Conservation (phyloP, 2,797 vertebrate species). For the Anguilla pacifica region DNA sequence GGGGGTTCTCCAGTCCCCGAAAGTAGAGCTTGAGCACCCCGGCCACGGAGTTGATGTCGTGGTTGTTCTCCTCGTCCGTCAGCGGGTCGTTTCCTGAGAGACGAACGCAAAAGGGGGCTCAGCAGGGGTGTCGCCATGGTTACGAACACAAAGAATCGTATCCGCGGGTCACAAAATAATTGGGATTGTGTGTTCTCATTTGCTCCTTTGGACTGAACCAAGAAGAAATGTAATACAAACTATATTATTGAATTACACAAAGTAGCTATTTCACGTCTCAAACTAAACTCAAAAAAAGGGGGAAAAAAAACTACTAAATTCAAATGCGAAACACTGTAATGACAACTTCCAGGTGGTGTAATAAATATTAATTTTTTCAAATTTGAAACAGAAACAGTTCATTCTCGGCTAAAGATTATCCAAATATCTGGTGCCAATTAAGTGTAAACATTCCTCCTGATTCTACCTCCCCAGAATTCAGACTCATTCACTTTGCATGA, state of each 20-base stretch:
- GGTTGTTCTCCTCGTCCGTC: constrained; percentile 95
- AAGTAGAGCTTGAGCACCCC: constrained; percentile 98
- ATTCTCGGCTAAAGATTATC: background rate
- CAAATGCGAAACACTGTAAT: background rate
- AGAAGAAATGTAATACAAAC: background rate
- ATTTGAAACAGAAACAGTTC: background rate
- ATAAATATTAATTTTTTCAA: background rate
- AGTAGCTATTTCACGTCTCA: background rate
- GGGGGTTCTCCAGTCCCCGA: constrained; percentile 93
- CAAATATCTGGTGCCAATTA: background rate
- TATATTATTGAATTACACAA: background rate
- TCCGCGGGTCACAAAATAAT: background rate
- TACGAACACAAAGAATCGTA: background rate
- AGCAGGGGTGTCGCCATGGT: background rate
- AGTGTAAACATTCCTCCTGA: background rate
- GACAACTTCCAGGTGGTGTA: too few relatives aligned
- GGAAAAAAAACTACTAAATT: background rate
- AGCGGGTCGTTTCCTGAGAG: constrained; percentile 91
- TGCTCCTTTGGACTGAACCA: background rate
- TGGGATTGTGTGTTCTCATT: background rate
- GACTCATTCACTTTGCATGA: background rate
- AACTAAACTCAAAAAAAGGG: background rate
- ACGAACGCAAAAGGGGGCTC: constrained; percentile 18
- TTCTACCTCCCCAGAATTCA: background rate
- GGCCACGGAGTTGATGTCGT: constrained; percentile 98